Evolutionary conservation across 2,888 invertebrate species (phyloP), one percentile per base, ranked within the genome.

Genomic region (Patella depressa): DNA sequence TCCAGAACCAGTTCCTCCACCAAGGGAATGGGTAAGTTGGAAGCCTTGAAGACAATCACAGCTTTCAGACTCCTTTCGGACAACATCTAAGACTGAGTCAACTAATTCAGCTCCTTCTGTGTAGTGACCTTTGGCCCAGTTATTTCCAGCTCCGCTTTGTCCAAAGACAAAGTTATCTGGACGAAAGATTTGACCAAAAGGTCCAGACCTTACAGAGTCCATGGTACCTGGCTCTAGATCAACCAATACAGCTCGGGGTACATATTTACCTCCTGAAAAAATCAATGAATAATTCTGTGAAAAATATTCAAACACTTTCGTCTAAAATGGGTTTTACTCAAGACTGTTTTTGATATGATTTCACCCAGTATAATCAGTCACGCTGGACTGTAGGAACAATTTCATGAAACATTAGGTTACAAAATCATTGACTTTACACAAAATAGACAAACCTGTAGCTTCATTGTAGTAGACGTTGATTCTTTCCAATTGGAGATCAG

Each of bases 11-110:
- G 65, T 65, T 65, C 65, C 65, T 4, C 65, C 65, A 65, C 65
- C 65, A 65, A 65, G 65, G 2, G 65, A 81, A 53, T 81, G 81
- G n/a, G 78, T 78, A 55, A 81, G 72, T 57, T 81, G 81, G 71
- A 81, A 81, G 54, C 81, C 81, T 45, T 81, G 79, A 1, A 81
- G 74, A 72, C 81, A 81, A 54, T 81, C 79, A 70, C 81, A 81
- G 57, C 71, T 75, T 69, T 81, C 81, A 55, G 78, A 59, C 72
- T 82, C 81, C 72, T 82, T 65, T 24, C 65, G 7, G 24, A 65
- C 65, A 19, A 65, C 65, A 19, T 65, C 65, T 4, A 65, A 19
- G 3, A 65, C 65, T 12, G 65, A 65, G 11, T 65, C 65, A 3
- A 65, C 65, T 24, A 65, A 65, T 65, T 65, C 65, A 3, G 65